A percentile compares a stretch with the other conserved stretches of the same genome.
Conservation (phyloP, 2,888 invertebrate species). For the Coremacera marginata region DNA sequence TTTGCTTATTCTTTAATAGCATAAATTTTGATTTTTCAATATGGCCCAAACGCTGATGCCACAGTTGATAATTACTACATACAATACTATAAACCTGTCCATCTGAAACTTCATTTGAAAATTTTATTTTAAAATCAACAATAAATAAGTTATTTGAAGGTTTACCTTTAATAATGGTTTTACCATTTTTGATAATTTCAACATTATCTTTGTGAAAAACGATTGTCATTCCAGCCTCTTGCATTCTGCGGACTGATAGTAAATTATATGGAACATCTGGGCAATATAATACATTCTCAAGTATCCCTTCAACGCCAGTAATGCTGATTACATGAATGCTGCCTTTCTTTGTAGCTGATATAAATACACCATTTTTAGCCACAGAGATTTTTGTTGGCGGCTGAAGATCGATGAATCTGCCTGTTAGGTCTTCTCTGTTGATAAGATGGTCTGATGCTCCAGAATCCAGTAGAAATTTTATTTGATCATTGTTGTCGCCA, state of each 20-base stretch:
- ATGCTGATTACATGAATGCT: not conserved
- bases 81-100: conserved; percentile 20
- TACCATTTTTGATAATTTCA: conserved; percentile 49
- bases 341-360: too few species aligned
- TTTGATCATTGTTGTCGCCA: too few species aligned
- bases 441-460: conserved; percentile 40
- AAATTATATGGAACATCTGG: conserved; percentile 58
- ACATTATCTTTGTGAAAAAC: not conserved
- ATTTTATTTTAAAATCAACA: conserved; percentile 27
- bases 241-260: conserved; percentile 54
- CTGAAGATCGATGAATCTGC: conserved; percentile 38
- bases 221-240: conserved; percentile 52
- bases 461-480: conserved; percentile 5
- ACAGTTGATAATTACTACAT: conserved; percentile 19
- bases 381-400: conserved; percentile 38
- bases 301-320: conserved; percentile 14
- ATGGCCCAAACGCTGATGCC: too few species aligned
- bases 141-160: conserved; percentile 41
- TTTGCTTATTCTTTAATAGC: too few species aligned
- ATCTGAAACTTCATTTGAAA: conserved; percentile 7
- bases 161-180: conserved; percentile 24
- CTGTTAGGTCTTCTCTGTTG: conserved; percentile 37
- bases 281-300: conserved; percentile 53
- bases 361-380: too few species aligned
- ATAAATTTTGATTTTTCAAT: too few species aligned